Percentiles rank a stretch among this genome's conserved stretches.
phyloP scores from a whole-genome alignment of 2,797 vertebrate genomes.

The Dendrocincla fuliginosa region DNA sequence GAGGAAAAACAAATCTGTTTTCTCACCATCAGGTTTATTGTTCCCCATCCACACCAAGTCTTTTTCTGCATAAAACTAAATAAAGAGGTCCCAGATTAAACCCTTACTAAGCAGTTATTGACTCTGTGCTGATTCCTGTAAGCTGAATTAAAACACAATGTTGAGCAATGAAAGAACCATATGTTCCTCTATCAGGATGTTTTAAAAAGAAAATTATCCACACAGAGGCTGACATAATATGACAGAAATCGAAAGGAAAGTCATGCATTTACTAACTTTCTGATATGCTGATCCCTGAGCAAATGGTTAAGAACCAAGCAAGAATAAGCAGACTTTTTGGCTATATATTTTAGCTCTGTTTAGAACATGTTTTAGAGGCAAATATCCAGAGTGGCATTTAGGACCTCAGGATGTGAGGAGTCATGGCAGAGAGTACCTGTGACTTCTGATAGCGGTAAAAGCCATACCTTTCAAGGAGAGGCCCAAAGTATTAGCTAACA shows the following conservation, averaged over 20 bases:
- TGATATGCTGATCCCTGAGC: background rate
- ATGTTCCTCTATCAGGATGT: background rate
- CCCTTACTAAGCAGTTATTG: background rate
- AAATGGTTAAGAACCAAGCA: background rate
- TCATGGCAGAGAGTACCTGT: background rate
- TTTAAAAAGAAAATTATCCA: constrained; percentile 8
- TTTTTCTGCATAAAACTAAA: background rate
- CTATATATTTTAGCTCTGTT: background rate
- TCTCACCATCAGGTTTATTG: background rate
- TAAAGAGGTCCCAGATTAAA: background rate
- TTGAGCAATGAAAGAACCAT: constrained; percentile 18
- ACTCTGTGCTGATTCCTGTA: background rate
- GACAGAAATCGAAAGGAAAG: constrained; percentile 1
- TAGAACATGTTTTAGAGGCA: background rate
- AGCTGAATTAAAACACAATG: background rate
- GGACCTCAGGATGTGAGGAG: background rate
- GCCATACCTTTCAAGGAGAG: background rate
- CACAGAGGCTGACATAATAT: background rate
- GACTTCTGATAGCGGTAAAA: background rate
- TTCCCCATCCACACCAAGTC: background rate
- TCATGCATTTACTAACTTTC: background rate
- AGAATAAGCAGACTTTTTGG: background rate
- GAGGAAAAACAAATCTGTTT: background rate
- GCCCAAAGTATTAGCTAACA: background rate
- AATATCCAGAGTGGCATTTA: background rate